Evolutionary conservation across 2,888 invertebrate species (phyloP).

Genomic region (Allacma fusca): DNA sequence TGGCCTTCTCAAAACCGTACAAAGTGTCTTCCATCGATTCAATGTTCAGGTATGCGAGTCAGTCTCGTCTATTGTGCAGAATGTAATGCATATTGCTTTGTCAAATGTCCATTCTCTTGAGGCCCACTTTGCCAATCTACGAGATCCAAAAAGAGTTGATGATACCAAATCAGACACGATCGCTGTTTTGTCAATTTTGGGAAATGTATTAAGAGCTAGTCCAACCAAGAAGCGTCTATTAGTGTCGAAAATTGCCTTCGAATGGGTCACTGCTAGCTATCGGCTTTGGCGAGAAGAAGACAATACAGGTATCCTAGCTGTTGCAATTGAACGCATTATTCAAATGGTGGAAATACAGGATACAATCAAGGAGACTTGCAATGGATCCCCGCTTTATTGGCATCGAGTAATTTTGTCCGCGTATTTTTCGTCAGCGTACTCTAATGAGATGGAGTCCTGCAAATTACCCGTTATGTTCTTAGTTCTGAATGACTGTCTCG

Average conservation of each 20-base stretch:
- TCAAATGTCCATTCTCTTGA: slow-evolving; percentile 62
- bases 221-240: slow-evolving; percentile 73
- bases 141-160: slow-evolving; percentile 33
- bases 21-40: slow-evolving; percentile 75
- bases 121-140: slow-evolving; percentile 10
- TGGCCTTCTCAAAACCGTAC: slow-evolving; percentile 81
- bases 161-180: slow-evolving; percentile 51
- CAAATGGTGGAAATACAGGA: slow-evolving; percentile 71
- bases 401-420: slow-evolving; percentile 79
- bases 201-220: slow-evolving; percentile 71
- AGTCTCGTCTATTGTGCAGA: slow-evolving; percentile 79
- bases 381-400: slow-evolving; percentile 82
- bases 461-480: slow-evolving; percentile 53
- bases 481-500: slow-evolving; percentile 56
- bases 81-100: slow-evolving; percentile 78
- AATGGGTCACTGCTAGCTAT: slow-evolving; percentile 68
- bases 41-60: slow-evolving; percentile 76
- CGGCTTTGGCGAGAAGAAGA: slow-evolving; percentile 67
- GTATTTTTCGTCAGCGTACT: slow-evolving; percentile 78
- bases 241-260: slow-evolving; percentile 74
- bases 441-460: slow-evolving; percentile 69
- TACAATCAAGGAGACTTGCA: slow-evolving; percentile 71
- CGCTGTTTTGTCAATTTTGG: slow-evolving; percentile 52
- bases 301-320: slow-evolving; percentile 71
- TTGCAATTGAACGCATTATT: slow-evolving; percentile 73